Base-by-base conservation (phyloP, 1,140 invertebrate species). In the Cyclargus thomasi region DNA sequence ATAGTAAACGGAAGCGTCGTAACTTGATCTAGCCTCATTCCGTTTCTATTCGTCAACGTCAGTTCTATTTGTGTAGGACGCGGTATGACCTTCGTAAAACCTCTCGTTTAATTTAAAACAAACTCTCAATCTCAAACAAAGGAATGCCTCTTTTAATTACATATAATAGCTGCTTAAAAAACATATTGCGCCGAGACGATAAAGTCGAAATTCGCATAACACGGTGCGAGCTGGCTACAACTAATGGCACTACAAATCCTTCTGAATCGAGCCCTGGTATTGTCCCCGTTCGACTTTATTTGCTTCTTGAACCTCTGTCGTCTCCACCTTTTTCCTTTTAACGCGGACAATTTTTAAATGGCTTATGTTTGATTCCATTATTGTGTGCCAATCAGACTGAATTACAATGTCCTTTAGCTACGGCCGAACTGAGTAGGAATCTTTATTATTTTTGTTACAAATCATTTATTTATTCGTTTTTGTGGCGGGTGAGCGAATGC, bases 351-450 rank as follows among this genome's bases (percentile, higher is more conserved):
- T 90, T 90, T 90, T 90, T 86, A 90, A 90, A 90, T 86, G 85
- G 83, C 79, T 81, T 86, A 88, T 81, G 80, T 84, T 88, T 88
- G 86, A 88, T 86, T 88, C 85, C 83, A 85, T 90, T 88, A 90
- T 90, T 90, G 88, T 90, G 83, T 90, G 88, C 88, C 88, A 90
- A 90, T 90, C 88, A 88, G 74, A 65, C 74, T 88, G 88, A 90
- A 87, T 88, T 88, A 90, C 88, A 87, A 88, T 90, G 86, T 90
- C 84, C 85, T 86, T 88, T 90, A 79, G 69, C 72, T 70, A 76
- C 75, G 72, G 71, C 83, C 85, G 88, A 87, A 85, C 84, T 80
- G 79, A 75, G 81, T 77, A 79, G 77, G 79, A 82, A 78, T 85
- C 76, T 82, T 83, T 81, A 80, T 82, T 85, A 81, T 85, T 81